Conservation (phyloP, 1,140 invertebrate genomes). For the Alviniconcha marisindica region DNA sequence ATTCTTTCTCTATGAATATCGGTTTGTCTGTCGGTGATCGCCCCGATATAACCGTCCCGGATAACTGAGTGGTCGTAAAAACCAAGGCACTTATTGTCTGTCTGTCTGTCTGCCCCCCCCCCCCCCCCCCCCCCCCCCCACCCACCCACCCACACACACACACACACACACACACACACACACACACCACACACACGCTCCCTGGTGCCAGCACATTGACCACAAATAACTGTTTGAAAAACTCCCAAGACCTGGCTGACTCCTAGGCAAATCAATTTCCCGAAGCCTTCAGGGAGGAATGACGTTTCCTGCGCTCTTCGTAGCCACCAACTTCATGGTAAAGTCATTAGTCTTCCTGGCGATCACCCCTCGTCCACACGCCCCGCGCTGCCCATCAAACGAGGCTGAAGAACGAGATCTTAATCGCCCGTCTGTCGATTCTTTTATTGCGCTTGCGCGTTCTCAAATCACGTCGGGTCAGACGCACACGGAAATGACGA, state of each 20-base stretch:
- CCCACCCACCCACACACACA: too few relatives aligned
- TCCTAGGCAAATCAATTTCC: background rate
- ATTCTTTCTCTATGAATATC: too few relatives aligned
- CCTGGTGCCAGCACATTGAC: too few relatives aligned
- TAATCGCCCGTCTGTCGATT: background rate
- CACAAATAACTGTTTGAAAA: too few relatives aligned
- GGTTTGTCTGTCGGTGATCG: too few relatives aligned
- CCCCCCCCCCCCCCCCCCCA: too few relatives aligned
- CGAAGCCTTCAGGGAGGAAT: background rate
- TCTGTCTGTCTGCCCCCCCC: too few relatives aligned
- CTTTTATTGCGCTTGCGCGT: background rate
- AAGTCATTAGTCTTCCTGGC: background rate
- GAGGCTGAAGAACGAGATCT: background rate
- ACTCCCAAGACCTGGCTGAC: background rate
- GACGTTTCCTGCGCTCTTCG: background rate
- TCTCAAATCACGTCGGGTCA: background rate
- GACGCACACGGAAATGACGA: background rate
- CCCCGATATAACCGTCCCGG: too few relatives aligned
- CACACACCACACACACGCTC: too few relatives aligned
- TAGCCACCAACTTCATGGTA: background rate
- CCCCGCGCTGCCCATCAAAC: background rate
- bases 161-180: too few relatives aligned
- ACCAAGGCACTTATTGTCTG: too few relatives aligned
- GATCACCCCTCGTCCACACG: background rate
- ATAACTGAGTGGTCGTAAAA: too few relatives aligned